Evolutionary conservation across 2,888 invertebrate species (phyloP).

Genomic region (Seira ritae): DNA sequence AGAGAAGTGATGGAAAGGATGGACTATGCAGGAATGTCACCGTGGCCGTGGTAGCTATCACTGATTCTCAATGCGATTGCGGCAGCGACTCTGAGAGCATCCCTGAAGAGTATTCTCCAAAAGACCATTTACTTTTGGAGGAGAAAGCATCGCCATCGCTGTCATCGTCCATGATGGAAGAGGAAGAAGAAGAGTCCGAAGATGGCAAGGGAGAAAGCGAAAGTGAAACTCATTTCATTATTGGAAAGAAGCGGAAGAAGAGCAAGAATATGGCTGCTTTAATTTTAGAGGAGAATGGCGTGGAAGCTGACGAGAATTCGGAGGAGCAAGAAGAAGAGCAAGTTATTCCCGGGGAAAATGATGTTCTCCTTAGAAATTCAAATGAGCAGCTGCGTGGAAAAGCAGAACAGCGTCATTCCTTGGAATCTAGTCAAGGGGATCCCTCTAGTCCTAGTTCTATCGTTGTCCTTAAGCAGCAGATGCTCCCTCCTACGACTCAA

Average conservation of each 20-base stretch:
- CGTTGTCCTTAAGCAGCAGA: conserved; percentile 27
- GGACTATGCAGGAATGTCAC: too few species aligned
- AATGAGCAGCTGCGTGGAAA: conserved; percentile 26
- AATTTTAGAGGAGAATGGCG: background rate
- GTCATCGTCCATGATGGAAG: background rate
- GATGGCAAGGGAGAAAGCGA: background rate
- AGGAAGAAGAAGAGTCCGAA: background rate
- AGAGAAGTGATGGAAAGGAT: background rate
- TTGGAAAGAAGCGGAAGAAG: background rate
- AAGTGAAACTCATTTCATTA: background rate
- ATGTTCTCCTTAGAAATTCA: conserved; percentile 28
- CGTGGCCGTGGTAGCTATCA: too few species aligned
- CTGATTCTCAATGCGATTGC: background rate
- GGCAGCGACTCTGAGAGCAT: background rate
- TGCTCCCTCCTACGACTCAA: background rate
- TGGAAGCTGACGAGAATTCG: background rate
- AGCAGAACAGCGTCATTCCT: background rate
- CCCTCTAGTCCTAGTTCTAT: background rate
- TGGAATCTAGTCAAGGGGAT: conserved; percentile 43
- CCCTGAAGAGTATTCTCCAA: background rate
- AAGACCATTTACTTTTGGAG: background rate
- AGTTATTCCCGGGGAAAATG: too few species aligned
- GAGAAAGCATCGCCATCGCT: background rate
- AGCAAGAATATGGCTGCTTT: background rate
- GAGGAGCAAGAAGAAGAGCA: background rate